These are phyloP conservation scores for Malurus alboscapulatus DNA, from an alignment of 2,113 vertebrate species.

Conservation along the genomic window DNA sequence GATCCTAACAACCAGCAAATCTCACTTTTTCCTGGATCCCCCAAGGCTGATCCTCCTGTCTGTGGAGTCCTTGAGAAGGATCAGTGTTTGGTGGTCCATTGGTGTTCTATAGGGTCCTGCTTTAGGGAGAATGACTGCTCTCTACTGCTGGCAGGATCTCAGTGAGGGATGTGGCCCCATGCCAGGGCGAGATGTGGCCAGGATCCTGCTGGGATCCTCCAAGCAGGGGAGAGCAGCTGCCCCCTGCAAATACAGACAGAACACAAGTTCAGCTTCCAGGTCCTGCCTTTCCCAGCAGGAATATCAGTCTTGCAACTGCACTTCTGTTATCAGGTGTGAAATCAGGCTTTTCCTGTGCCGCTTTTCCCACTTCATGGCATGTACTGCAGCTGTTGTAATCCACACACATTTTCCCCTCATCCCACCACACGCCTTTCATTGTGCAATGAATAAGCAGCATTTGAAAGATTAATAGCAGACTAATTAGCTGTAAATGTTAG, in stretches of 20 bases:
- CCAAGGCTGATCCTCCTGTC: background rate
- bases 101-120: background rate
- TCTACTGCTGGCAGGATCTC: background rate
- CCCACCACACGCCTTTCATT: background rate
- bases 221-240: background rate
- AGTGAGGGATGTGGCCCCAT: background rate
- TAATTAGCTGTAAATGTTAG: background rate
- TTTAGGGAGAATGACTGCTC: background rate
- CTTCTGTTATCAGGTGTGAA: background rate
- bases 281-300: background rate
- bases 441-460: background rate
- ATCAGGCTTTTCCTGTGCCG: background rate
- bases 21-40: background rate
- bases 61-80: background rate
- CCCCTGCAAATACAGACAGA: background rate
- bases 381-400: background rate
- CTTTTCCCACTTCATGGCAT: background rate
- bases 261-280: background rate
- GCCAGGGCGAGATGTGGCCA: rapidly evolving
- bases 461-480: background rate
- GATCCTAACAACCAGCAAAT: background rate
- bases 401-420: background rate
- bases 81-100: background rate
- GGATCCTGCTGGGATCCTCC: background rate
- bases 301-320: background rate